These are phyloP conservation scores for Pinctada fucata DNA, from an alignment of 2,888 invertebrate species.

Conservation along the genomic window DNA sequence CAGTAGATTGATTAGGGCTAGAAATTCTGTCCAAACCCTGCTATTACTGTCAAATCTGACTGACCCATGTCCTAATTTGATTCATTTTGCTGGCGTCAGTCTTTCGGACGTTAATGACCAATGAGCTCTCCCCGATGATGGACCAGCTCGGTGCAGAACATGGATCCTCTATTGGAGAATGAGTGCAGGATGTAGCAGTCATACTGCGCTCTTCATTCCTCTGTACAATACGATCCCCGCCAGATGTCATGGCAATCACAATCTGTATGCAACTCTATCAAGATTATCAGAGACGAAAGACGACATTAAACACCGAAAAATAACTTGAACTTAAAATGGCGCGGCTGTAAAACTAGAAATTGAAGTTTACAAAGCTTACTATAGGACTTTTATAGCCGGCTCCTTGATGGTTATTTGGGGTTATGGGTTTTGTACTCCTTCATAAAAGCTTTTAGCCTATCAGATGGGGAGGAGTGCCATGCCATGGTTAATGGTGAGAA, in stretches of 20 bases:
- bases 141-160: too few relatives aligned
- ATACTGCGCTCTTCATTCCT: too few relatives aligned
- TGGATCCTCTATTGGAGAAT: too few relatives aligned
- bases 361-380: background rate
- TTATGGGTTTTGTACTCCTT: background rate
- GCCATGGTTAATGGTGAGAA: background rate
- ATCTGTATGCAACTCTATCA: background rate
- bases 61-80: too few relatives aligned
- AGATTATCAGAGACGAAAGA: background rate
- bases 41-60: too few relatives aligned
- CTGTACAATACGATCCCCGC: background rate
- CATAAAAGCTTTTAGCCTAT: conserved; percentile 3
- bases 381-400: background rate
- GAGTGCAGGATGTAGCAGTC: too few relatives aligned
- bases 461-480: background rate
- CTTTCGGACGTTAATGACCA: too few relatives aligned
- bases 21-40: too few relatives aligned
- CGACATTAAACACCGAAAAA: background rate
- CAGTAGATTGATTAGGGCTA: too few relatives aligned
- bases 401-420: background rate
- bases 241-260: background rate
- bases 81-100: too few relatives aligned
- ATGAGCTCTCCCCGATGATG: too few relatives aligned
- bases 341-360: background rate
- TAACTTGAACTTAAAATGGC: background rate